phyloP scores from a whole-genome alignment of 1,140 invertebrate genomes.

The Apis laboriosa region DNA sequence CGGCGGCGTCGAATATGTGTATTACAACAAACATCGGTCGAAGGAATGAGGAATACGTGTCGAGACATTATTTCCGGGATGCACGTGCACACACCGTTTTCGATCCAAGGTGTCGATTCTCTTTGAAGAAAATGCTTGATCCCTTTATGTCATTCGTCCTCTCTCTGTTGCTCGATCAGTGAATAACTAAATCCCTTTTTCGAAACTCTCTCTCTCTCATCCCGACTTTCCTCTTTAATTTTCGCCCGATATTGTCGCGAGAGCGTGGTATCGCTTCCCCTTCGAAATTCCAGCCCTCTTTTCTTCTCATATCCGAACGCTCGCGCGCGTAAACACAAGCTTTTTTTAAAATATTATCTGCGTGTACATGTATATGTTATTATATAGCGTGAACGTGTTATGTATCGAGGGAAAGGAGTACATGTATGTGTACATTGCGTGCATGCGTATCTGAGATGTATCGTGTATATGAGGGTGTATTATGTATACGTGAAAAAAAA shows the following conservation, averaged over 20 bases:
- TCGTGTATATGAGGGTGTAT: background rate
- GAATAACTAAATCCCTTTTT: too few relatives aligned
- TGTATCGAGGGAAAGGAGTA: background rate
- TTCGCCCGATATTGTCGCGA: background rate
- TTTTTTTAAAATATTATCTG: background rate
- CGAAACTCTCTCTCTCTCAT: too few relatives aligned
- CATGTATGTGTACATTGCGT: background rate
- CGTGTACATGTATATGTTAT: background rate
- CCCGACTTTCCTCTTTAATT: constrained; percentile 29
- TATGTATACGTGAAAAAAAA: background rate
- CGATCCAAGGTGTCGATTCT: constrained; percentile 6
- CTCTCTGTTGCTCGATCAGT: background rate
- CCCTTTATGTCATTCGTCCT: background rate
- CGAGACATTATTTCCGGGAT: constrained; percentile 30
- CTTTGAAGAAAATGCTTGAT: background rate
- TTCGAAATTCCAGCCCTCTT: background rate
- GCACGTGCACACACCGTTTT: constrained; percentile 21
- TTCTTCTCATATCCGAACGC: background rate
- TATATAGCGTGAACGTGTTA: background rate
- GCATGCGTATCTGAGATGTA: background rate
- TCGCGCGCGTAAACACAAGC: background rate
- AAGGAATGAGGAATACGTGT: constrained; percentile 10
- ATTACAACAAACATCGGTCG: background rate
- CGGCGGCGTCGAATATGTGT: background rate
- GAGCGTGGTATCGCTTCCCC: background rate